A percentile compares a stretch with the other conserved stretches of the same genome.
Evolutionary conservation across 2,888 invertebrate genomes (phyloP).

Genomic region (Parelbella ahira): DNA sequence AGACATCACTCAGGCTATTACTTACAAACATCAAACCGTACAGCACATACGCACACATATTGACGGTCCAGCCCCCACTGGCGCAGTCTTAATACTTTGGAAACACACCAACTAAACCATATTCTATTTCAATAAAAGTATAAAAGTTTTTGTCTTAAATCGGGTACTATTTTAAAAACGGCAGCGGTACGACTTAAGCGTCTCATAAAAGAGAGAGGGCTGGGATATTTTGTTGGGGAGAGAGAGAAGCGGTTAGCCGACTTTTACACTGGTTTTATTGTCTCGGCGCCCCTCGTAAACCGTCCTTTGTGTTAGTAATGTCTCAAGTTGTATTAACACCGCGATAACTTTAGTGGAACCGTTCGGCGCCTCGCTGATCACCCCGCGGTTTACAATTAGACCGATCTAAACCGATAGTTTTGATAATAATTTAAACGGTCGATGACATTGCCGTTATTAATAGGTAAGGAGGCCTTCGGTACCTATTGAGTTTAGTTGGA

Average conservation of each 20-base stretch:
- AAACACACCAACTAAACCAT: slow-evolving; percentile 20
- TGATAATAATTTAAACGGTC: slow-evolving; percentile 68
- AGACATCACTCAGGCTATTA: slow-evolving; percentile 54
- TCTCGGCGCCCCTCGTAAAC: slow-evolving; percentile 63
- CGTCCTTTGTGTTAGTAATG: slow-evolving; percentile 66
- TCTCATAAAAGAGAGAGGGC: slow-evolving; percentile 64
- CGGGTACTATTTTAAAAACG: slow-evolving; percentile 57
- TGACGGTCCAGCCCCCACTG: slow-evolving; percentile 6
- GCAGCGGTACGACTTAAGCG: slow-evolving; percentile 54
- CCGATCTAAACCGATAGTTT: slow-evolving; percentile 59
- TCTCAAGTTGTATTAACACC: slow-evolving; percentile 70
- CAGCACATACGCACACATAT: slow-evolving; percentile 45
- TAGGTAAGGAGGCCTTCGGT: slow-evolving; percentile 56
- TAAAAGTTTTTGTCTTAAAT: slow-evolving; percentile 46
- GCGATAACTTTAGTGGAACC: slow-evolving; percentile 63
- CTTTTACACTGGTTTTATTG: slow-evolving; percentile 77
- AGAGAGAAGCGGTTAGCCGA: slow-evolving; percentile 65
- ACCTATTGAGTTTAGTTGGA: slow-evolving; percentile 67
- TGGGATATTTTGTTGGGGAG: slow-evolving; percentile 53
- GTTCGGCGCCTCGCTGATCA: slow-evolving; percentile 42
- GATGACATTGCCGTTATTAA: slow-evolving; percentile 58
- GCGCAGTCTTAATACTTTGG: not conserved
- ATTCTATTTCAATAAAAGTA: slow-evolving; percentile 48
- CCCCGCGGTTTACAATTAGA: slow-evolving; percentile 57
- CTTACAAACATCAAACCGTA: slow-evolving; percentile 49